Base-by-base conservation (phyloP, 1,140 invertebrate genomes). In the Hetaerina americana region DNA sequence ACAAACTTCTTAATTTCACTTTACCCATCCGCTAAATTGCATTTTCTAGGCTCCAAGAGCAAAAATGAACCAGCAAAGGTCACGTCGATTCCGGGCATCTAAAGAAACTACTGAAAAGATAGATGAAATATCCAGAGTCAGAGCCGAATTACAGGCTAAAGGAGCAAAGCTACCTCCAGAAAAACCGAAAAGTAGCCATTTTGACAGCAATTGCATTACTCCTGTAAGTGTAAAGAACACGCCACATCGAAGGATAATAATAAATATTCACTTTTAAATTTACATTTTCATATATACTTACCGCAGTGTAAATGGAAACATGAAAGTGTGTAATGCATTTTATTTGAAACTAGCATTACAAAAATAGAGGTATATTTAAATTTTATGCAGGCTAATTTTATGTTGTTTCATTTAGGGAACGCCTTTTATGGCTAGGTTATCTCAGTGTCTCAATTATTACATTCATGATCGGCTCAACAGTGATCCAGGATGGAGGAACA, bases 1-100 rank as follows among this genome's bases (percentile, higher is more conserved):
- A 70, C 66, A 69, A 24, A 70, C 12, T 12, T 27, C 15, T 12
- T 70, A 8, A 12, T 15, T 70, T 31, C 31, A 70, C 29, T 49
- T 49, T 49, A 49, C 8, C 27, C 15, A 29, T 70, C 25, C 69
- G 31, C 8, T 25, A 70, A 25, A 68, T 26, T 12, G 27, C 5
- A 28, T 73, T 77, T 77, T 79, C 69, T 75, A 92, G 90, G 96
- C 96, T 25, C 96, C 96, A 5, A 85, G 96, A 79, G 97, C 96
- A 15, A 99, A 99, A 85, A 99, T 99, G 98, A 99, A 99, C 83
- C 98, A 99, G 80, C 98, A 99, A 81, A 84, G 98, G 76, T 99
- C 96, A 22, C 85, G 98, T 75, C 85, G 97, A 77, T 99, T 99
- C 79, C 85, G 98, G 40, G 96, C 97, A 0, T 94, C 96, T 0